A percentile compares a stretch with the other conserved stretches of the same genome.
These are phyloP conservation scores for Dicrostonyx torquatus DNA, from an alignment of 2,797 vertebrate genomes.

Conservation along the genomic window DNA sequence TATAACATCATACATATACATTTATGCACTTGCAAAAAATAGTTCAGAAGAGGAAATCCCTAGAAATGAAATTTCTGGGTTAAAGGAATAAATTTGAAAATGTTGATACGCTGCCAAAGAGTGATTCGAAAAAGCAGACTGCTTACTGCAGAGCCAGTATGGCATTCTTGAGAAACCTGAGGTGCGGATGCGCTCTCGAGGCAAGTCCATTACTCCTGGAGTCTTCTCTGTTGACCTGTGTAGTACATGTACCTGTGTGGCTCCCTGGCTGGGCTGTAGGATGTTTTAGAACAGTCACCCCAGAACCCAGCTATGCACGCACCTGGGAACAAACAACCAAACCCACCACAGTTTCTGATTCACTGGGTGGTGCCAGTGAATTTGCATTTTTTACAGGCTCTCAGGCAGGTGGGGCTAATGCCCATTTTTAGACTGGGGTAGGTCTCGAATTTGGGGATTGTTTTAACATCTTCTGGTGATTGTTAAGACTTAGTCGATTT, in stretches of 20 bases:
- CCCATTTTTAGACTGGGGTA: not conserved
- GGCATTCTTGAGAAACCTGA: not conserved
- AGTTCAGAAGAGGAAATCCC: not conserved
- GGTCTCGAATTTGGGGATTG: not conserved
- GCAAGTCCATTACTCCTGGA: not conserved
- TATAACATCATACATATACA: not conserved
- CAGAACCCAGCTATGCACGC: not conserved
- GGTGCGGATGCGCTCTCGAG: not conserved
- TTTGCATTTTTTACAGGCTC: not conserved
- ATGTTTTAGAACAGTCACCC: not conserved
- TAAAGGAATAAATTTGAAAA: constrained; percentile 52
- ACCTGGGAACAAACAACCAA: not conserved
- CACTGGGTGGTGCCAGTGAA: not conserved
- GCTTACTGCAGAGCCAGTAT: not conserved
- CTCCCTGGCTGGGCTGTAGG: not conserved
- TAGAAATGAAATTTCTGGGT: constrained; percentile 40
- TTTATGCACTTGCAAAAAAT: constrained; percentile 15
- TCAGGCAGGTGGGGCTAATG: accelerated
- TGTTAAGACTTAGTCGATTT: not conserved
- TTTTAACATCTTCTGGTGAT: not conserved
- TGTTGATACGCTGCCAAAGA: constrained; percentile 20
- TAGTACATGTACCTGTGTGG: too few relatives aligned
- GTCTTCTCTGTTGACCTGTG: constrained; percentile 33
- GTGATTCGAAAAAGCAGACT: constrained; percentile 15
- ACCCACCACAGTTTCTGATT: not conserved